Percentiles rank a stretch among this genome's conserved stretches.
Evolutionary conservation across 2,113 vertebrate genomes (phyloP).

Genomic region (Ellobius talpinus): DNA sequence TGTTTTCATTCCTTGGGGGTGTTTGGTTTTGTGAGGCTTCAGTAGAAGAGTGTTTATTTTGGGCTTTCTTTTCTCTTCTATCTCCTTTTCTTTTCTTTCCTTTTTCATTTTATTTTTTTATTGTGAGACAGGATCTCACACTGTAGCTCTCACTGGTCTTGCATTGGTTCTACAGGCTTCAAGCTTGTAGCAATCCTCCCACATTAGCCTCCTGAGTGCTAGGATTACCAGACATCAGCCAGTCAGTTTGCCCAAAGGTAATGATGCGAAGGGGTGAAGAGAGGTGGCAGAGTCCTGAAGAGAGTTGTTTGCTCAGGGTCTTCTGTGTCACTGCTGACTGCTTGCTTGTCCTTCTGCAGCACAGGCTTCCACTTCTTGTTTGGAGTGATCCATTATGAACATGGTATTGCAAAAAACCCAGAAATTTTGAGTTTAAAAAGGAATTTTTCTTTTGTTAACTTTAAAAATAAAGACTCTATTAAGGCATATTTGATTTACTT

Average conservation of each 20-base stretch:
- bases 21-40: not conserved
- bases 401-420: constrained; percentile 9
- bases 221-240: not conserved
- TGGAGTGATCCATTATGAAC: not conserved
- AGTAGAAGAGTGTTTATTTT: not conserved
- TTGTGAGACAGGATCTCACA: too few relatives aligned
- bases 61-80: not conserved
- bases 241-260: too few relatives aligned
- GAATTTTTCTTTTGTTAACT: not conserved
- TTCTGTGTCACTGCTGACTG: not conserved
- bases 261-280: not conserved
- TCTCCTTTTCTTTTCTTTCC: not conserved
- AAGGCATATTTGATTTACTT: not conserved
- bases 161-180: not conserved
- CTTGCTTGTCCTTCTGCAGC: not conserved
- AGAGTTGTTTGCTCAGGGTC: not conserved
- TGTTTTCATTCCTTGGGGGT: not conserved
- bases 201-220: too few relatives aligned
- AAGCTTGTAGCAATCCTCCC: not conserved
- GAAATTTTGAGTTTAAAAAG: not conserved
- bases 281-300: not conserved
- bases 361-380: constrained; percentile 67
- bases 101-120: not conserved
- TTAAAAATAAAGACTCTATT: constrained; percentile 2
- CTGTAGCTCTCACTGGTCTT: not conserved